A percentile compares a stretch with the other conserved stretches of the same genome.
Evolutionary conservation across 2,113 vertebrate genomes (phyloP).

Genomic region (Tauraco erythrolophus): DNA sequence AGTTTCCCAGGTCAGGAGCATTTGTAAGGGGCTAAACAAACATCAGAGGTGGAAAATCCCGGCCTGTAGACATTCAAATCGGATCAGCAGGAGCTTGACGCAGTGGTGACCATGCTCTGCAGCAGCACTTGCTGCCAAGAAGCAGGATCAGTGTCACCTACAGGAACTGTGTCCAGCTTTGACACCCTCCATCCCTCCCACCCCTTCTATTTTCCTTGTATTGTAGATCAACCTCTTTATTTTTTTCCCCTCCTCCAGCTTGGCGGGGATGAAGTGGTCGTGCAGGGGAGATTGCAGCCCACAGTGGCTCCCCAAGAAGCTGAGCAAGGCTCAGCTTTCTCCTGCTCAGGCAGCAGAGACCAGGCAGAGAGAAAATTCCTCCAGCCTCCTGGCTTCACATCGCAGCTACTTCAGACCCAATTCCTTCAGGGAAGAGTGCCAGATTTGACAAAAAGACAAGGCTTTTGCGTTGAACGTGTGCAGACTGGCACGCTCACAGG

Average conservation of each 20-base stretch:
- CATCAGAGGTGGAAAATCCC: rapidly evolving
- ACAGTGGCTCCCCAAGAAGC: neutral
- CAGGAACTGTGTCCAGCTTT: neutral
- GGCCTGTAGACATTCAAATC: neutral
- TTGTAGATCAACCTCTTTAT: neutral
- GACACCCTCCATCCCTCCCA: neutral
- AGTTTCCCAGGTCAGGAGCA: neutral
- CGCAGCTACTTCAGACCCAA: neutral
- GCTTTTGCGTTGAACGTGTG: rapidly evolving
- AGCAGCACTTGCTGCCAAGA: neutral
- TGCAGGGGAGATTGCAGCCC: neutral
- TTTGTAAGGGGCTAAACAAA: neutral
- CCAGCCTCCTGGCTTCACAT: neutral
- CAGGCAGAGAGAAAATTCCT: neutral
- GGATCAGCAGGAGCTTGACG: neutral
- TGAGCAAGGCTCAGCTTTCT: neutral
- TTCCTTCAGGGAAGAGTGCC: neutral
- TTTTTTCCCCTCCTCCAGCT: neutral
- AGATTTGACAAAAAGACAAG: neutral
- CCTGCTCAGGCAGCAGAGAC: neutral
- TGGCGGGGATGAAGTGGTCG: rapidly evolving
- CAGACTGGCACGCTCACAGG: neutral
- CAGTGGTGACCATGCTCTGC: neutral
- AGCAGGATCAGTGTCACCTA: neutral
- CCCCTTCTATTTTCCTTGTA: neutral